Evolutionary conservation across 1,140 invertebrate species (phyloP), one percentile per base, ranked within the genome.

Genomic region (Anthonomus grandis): DNA sequence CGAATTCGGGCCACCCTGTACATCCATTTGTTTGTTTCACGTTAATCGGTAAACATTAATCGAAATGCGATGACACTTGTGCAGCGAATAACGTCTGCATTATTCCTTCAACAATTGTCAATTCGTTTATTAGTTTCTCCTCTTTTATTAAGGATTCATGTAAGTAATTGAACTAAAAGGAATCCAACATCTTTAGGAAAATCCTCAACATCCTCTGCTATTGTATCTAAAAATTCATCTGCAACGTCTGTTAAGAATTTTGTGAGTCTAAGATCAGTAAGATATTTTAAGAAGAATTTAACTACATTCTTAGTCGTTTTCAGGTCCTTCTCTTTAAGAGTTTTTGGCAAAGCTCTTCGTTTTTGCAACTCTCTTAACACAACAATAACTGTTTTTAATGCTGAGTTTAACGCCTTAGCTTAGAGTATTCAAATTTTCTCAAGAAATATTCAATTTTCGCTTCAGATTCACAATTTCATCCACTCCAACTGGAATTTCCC

Each of bases 311-410:
- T 70, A 15, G 94, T 70, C 23, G 81, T 79, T 62, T 85, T 83
- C 39, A 83, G 82, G 57, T 85, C 79, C 64, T 89, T 77, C 13
- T 83, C 83, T 25, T 80, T 77, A 3, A 95, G 73, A 3, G 91
- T 89, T 60, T 82, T 78, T 63, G 79, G 72, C 24, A 92, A 70
- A n/a, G 84, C 86, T 72, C 85, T 81, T 31, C 89, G 81, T 69
- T 86, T 81, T 12, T 89, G 84, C 25, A 97, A 74, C 75, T 97
- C 93, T 72, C 91, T 87, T 58, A 95, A 78, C 3, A 95, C 74
- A 45, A 84, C 81, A 9, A 85, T 73, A 64, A 79, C 81, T 22
- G 77, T 76, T 23, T 77, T 66, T 62, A 96, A 70, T 24, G 88
- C 91, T 50, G 73, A 68, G 66, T 90, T 84, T 9, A 97, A 76